Conservation (phyloP, 92 coral and sea anemone species). For the Virgularia gustaviana region DNA sequence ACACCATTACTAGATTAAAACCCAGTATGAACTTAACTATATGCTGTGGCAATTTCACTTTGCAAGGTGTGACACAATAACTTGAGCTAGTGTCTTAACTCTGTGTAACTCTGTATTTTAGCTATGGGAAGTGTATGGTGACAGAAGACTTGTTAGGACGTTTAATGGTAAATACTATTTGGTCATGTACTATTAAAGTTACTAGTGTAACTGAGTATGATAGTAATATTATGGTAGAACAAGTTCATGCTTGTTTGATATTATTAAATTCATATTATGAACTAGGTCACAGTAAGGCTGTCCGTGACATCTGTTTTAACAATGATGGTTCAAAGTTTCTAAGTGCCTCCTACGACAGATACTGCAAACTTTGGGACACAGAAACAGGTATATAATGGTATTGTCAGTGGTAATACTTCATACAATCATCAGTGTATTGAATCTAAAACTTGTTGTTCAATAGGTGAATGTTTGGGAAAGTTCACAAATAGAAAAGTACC, state of each 20-base stretch:
- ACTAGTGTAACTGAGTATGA: not conserved
- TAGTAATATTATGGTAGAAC: not conserved
- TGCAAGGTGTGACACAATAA: no score
- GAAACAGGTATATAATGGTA: constrained; percentile 69
- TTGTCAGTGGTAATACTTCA: not conserved
- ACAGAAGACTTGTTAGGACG: constrained; percentile 85
- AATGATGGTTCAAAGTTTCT: constrained; percentile 84
- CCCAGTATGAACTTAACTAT: no score
- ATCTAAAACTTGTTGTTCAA: not conserved
- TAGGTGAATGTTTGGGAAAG: constrained; percentile 87
- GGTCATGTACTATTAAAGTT: no score
- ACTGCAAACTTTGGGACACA: constrained; percentile 97
- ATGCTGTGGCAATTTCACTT: no score
- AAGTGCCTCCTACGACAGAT: constrained; percentile 97
- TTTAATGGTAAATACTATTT: constrained; percentile 61
- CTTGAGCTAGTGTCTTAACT: no score
- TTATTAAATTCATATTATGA: not conserved
- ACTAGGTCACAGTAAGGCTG: constrained; percentile 94
- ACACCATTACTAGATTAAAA: no score
- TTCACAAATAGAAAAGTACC: constrained; percentile 91
- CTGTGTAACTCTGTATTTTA: not conserved
- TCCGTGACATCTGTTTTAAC: constrained; percentile 85
- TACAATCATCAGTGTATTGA: not conserved
- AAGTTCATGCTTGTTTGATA: not conserved
- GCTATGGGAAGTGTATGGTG: constrained; percentile 98